These are phyloP conservation scores for Drosophila testacea DNA, from an alignment of 2,888 invertebrate species.

Conservation along the genomic window DNA sequence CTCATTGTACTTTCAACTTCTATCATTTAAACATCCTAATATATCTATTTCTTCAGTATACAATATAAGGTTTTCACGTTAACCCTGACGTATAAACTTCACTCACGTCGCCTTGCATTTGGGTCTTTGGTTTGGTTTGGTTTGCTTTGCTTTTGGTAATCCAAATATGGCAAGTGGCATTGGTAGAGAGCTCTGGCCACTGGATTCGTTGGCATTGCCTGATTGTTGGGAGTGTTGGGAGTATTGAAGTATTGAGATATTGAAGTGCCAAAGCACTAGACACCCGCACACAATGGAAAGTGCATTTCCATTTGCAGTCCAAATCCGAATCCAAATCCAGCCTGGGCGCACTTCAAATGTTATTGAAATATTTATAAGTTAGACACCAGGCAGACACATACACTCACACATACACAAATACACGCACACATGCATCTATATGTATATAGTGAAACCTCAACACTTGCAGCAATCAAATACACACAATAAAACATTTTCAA, in stretches of 20 bases:
- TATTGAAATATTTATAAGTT: constrained; percentile 81
- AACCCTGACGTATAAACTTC: constrained; percentile 35
- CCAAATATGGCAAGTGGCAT: constrained; percentile 74
- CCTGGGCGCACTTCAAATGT: constrained; percentile 71
- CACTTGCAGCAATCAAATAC: constrained; percentile 80
- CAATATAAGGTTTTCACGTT: constrained; percentile 4
- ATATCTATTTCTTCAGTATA: too few species aligned
- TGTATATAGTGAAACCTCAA: constrained; percentile 50
- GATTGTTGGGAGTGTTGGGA: constrained; percentile 1
- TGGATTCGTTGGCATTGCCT: constrained; percentile 11
- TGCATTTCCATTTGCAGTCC: constrained; percentile 71
- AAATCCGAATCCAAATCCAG: constrained; percentile 22
- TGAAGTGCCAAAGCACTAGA: constrained; percentile 76
- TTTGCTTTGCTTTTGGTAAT: constrained; percentile 34
- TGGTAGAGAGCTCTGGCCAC: constrained; percentile 11
- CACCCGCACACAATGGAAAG: constrained; percentile 77
- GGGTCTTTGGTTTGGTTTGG: constrained; percentile 25
- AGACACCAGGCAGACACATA: constrained; percentile 62
- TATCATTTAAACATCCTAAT: background rate
- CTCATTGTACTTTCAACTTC: too few species aligned
- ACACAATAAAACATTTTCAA: constrained; percentile 82
- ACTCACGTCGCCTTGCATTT: constrained; percentile 7
- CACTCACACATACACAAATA: constrained; percentile 6
- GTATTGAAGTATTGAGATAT: background rate
- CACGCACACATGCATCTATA: constrained; percentile 6